Percentiles rank a stretch among this genome's conserved stretches.
Evolutionary conservation across 2,797 vertebrate genomes (phyloP).

Genomic region (Pteronotus mesoamericanus): DNA sequence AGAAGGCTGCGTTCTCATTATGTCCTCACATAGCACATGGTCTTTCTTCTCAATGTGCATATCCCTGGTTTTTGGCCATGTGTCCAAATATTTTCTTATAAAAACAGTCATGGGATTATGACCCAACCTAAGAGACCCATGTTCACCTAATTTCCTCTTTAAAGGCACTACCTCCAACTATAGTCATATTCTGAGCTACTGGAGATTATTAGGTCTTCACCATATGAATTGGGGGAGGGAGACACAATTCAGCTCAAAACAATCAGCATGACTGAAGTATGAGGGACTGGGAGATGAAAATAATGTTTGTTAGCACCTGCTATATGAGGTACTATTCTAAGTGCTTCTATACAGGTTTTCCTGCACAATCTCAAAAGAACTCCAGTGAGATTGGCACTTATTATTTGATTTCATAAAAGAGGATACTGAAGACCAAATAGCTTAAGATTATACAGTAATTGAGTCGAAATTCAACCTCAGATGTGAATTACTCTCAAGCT

Average conservation of each 20-base stretch:
- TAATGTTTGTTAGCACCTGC: neutral
- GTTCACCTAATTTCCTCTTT: neutral
- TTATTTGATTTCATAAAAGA: neutral
- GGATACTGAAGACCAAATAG: slow-evolving; percentile 5
- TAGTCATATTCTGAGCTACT: neutral
- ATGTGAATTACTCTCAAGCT: neutral
- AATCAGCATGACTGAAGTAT: neutral
- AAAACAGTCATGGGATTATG: neutral
- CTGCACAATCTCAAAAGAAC: slow-evolving; percentile 2
- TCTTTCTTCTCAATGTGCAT: neutral
- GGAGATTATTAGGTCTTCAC: neutral
- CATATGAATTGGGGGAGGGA: neutral
- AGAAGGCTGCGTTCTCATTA: neutral
- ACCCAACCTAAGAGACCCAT: neutral
- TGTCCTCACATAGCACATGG: neutral
- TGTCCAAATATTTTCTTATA: neutral
- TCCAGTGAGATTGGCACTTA: neutral
- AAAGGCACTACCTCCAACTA: neutral
- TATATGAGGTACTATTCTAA: neutral
- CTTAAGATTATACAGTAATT: neutral
- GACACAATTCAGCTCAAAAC: neutral
- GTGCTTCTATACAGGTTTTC: neutral
- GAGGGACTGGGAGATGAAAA: neutral
- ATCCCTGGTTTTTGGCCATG: neutral
- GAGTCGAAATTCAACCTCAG: slow-evolving; percentile 27